Evolutionary conservation across 2,113 vertebrate species (phyloP), one percentile per base, ranked within the genome.

Genomic region (Gila orcuttii): DNA sequence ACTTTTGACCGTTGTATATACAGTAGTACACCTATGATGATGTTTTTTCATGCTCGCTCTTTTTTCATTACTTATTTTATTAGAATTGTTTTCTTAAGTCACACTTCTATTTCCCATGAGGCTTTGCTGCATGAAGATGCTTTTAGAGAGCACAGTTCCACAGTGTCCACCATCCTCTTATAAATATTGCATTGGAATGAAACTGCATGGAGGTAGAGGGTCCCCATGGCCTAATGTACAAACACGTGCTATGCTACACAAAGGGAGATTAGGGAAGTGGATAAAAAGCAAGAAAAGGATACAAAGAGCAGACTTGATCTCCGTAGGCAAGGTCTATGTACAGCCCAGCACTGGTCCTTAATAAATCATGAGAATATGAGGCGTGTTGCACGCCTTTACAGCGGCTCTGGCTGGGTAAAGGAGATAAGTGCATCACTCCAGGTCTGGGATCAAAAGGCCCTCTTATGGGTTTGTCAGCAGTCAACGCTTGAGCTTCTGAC

Each of bases 101-200:
- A 84, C 60, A 25, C 52, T 28, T 78, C 84, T 47, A 78, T 84
- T 74, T 85, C 87, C 79, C 86, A 87, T 77, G 66, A 79, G 55
- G 85, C 82, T 79, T 64, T 78, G 4, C 75, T 85, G 84, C 85
- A 86, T 52, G 42, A 62, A 79, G 86, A 90, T 87, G 91, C 90
- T 94, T 94, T 93, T 92, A 93, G 89, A 86, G 88, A 81, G 28
- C 47, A 2, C 84, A 81, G 74, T 80, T 86, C 80, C 83, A 60
- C 87, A 39, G 76, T 82, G 85, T 88, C 83, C 64, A 71, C 85
- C 71, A 33, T 71, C 47, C 36, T 15, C 6, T 87, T 88, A 94
- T 95, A 81, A 95, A 94, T 94, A 93, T 93, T 95, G 90, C 89
- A 95, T 68, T 79, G 83, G 50, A 87, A 89, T 91, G 85, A 93